Percentiles rank a stretch among this genome's conserved stretches.
phyloP scores from a whole-genome alignment of 2,113 vertebrate genomes.

The Eudorcas thomsonii region DNA sequence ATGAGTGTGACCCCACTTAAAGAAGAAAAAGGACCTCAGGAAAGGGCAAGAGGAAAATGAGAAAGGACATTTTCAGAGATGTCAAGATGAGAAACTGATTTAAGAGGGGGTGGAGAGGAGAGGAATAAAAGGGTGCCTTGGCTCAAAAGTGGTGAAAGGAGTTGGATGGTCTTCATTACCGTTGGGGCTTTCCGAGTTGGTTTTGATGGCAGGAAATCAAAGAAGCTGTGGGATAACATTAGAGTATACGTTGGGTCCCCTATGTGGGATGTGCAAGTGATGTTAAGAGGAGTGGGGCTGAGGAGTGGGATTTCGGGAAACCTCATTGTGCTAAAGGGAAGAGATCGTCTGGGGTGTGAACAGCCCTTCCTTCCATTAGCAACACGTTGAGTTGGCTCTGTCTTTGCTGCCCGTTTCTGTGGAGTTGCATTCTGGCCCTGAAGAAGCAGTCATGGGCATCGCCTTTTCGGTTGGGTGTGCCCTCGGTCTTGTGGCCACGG shows the following conservation, averaged over 20 bases:
- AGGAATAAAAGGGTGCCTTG: neutral
- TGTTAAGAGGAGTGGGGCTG: neutral
- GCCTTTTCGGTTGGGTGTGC: neutral
- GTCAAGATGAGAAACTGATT: neutral
- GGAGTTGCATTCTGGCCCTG: neutral
- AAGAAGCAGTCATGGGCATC: neutral
- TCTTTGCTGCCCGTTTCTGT: neutral
- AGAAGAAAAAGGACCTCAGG: neutral
- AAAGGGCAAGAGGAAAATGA: neutral
- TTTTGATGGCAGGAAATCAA: neutral
- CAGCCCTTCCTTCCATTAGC: neutral
- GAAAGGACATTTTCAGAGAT: neutral
- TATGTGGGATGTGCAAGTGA: neutral
- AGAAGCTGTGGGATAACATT: neutral
- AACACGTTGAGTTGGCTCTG: neutral
- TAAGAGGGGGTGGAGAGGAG: neutral
- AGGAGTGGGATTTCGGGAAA: neutral
- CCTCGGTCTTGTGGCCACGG: neutral
- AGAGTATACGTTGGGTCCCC: neutral
- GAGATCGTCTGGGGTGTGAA: neutral
- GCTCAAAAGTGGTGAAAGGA: neutral
- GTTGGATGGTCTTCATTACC: neutral
- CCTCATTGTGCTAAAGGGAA: neutral
- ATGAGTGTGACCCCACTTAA: neutral
- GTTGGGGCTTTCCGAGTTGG: neutral